phyloP scores from a whole-genome alignment of 1,140 invertebrate species.

The Hesperophylax magnus region DNA sequence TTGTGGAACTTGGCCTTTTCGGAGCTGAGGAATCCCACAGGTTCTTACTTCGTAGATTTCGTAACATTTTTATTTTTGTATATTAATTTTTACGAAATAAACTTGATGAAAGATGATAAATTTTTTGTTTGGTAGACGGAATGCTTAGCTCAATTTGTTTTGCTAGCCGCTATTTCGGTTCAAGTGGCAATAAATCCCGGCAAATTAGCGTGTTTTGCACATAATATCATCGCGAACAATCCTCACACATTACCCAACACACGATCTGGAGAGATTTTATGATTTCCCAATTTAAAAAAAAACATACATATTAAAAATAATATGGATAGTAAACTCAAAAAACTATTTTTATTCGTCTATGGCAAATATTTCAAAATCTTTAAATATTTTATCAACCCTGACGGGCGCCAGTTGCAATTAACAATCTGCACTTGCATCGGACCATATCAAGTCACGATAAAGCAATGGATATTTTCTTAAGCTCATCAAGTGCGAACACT shows the following conservation, averaged over 20 bases:
- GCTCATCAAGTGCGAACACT: neutral
- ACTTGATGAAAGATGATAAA: slow-evolving; percentile 8
- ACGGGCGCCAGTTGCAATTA: slow-evolving; percentile 12
- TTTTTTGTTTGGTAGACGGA: neutral
- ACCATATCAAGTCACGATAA: neutral
- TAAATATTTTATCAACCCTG: neutral
- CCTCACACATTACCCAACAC: neutral
- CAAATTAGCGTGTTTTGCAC: neutral
- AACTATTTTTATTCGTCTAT: neutral
- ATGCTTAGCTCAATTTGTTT: slow-evolving; percentile 3
- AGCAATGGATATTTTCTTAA: too few relatives aligned
- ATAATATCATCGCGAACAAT: neutral
- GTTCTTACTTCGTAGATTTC: too few relatives aligned
- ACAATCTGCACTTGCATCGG: neutral
- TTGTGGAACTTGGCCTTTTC: too few relatives aligned
- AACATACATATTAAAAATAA: too few relatives aligned
- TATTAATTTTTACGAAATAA: too few relatives aligned
- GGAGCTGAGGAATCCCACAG: too few relatives aligned
- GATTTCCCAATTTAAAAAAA: neutral
- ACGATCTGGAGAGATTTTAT: neutral
- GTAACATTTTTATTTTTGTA: too few relatives aligned
- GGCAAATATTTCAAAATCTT: neutral
- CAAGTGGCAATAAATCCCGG: neutral
- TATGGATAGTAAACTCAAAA: too few relatives aligned
- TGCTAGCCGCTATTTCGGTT: neutral